phyloP scores from a whole-genome alignment of 2,888 invertebrate genomes.

The Coremacera marginata region DNA sequence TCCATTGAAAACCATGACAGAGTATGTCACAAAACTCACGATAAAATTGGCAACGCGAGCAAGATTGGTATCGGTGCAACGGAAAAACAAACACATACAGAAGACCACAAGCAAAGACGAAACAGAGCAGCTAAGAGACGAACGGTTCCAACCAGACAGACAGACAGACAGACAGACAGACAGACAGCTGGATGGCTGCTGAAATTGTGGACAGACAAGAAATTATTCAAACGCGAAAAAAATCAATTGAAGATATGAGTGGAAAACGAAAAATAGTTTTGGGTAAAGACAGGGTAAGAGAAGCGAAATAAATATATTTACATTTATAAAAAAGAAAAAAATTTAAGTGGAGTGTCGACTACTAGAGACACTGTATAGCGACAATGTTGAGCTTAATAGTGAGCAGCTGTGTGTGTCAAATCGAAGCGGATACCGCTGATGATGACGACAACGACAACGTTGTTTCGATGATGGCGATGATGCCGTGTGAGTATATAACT shows the following conservation, averaged over 20 bases:
- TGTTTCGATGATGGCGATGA: slow-evolving; percentile 48
- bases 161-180: background rate
- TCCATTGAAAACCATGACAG: slow-evolving; percentile 46
- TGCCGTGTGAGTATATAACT: slow-evolving; percentile 69
- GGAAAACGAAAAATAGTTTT: background rate
- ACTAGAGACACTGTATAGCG: background rate
- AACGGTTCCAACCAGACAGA: background rate
- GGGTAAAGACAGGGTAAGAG: background rate
- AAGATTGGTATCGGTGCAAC: slow-evolving; percentile 29
- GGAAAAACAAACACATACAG: slow-evolving; percentile 17
- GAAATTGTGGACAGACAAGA: slow-evolving; percentile 10
- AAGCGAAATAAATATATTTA: slow-evolving; percentile 2
- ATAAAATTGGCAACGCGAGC: slow-evolving; percentile 44
- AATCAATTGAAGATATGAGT: slow-evolving; percentile 24
- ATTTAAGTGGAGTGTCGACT: background rate
- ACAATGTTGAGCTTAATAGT: slow-evolving; percentile 1
- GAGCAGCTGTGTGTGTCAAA: slow-evolving; percentile 54
- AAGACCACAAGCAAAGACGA: slow-evolving; percentile 6
- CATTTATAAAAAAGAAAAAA: background rate
- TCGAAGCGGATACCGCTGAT: slow-evolving; percentile 8
- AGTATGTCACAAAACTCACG: slow-evolving; percentile 57
- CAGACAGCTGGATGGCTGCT: background rate
- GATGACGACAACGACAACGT: slow-evolving; percentile 9
- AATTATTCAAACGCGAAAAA: slow-evolving; percentile 2
- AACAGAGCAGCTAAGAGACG: slow-evolving; percentile 1